Conservation (phyloP, 1,140 invertebrate species). For the Rhagoletis zephyria region DNA sequence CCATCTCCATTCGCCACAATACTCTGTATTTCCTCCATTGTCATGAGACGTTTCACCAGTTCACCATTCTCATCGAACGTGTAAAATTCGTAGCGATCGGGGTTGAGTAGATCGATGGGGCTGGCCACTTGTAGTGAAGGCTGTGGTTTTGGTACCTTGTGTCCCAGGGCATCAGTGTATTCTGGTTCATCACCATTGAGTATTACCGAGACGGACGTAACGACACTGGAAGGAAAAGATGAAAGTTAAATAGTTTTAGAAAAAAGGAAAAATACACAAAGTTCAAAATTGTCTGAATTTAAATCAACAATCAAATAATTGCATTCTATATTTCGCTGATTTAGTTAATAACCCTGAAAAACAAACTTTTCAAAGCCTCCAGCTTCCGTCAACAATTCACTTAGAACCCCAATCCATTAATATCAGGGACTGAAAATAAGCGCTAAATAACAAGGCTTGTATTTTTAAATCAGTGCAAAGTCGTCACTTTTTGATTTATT, state of each 20-base stretch:
- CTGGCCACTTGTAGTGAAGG: constrained; percentile 78
- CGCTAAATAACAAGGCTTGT: too few relatives aligned
- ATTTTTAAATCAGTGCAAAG: too few relatives aligned
- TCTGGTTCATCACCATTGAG: constrained; percentile 77
- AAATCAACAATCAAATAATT: neutral
- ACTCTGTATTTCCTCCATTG: constrained; percentile 85
- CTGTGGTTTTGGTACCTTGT: constrained; percentile 76
- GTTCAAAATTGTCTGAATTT: neutral
- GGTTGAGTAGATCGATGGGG: constrained; percentile 82
- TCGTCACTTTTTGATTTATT: too few relatives aligned
- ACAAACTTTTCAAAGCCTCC: too few relatives aligned
- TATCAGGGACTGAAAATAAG: too few relatives aligned
- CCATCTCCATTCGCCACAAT: constrained; percentile 85
- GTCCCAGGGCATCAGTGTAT: constrained; percentile 79
- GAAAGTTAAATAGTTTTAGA: neutral
- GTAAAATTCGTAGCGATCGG: constrained; percentile 88
- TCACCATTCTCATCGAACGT: constrained; percentile 87
- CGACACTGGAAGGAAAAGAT: constrained; percentile 74
- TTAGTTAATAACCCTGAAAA: too few relatives aligned
- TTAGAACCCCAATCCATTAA: too few relatives aligned
- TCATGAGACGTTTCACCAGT: constrained; percentile 86
- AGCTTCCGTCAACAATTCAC: too few relatives aligned
- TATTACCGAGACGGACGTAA: constrained; percentile 78
- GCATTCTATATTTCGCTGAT: too few relatives aligned
- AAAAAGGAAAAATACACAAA: neutral